Base-by-base conservation (phyloP, 2,113 vertebrate genomes). In the Muscicapa adusta region DNA sequence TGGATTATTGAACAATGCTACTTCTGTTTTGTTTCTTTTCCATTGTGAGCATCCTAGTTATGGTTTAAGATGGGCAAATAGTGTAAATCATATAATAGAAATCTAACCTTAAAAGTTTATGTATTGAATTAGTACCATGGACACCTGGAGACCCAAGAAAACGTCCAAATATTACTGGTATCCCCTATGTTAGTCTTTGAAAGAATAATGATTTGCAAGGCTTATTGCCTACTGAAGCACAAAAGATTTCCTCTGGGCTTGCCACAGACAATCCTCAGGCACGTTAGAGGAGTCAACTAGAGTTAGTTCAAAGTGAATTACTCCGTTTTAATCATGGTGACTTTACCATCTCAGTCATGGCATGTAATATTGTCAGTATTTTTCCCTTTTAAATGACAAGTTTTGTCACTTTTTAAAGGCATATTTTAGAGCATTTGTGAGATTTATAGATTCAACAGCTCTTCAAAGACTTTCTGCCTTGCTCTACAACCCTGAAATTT, bases 281-380 rank as follows among this genome's bases (percentile, higher is more conserved):
- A 97, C 56, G 51, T 97, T 96, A 97, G 95, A 95, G 57, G 74
- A 97, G 96, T 98, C 98, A 97, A 42, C 95, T 95, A 96, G 96
- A 97, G 97, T 98, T 97, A 98, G 94, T 98, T 98, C 97, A 97
- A 97, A 98, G 97, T 95, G 96, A 98, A 97, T 97, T 96, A 89
- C 93, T 97, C 85, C 57, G 70, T 98, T 98, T 97, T 97, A 96
- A 97, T 98, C 95, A 82, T 81, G 87, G 74, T 86, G 96, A 97
- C 94, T 97, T 92, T 91, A 93, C 83, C 73, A 65, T 89, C 83
- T 96, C 93, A 67, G 86, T 97, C 95, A 93, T 89, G 36, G 88
- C 85, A 91, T 83, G 85, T 88, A 80, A 70, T 68, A 79, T 68
- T 66, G 50, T 89, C 68, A 63, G 89, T 88, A 60, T 72, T 84